Percentiles rank a stretch among this genome's conserved stretches.
Evolutionary conservation across 2,797 vertebrate genomes (phyloP).

Genomic region (Rachycentron canadum): DNA sequence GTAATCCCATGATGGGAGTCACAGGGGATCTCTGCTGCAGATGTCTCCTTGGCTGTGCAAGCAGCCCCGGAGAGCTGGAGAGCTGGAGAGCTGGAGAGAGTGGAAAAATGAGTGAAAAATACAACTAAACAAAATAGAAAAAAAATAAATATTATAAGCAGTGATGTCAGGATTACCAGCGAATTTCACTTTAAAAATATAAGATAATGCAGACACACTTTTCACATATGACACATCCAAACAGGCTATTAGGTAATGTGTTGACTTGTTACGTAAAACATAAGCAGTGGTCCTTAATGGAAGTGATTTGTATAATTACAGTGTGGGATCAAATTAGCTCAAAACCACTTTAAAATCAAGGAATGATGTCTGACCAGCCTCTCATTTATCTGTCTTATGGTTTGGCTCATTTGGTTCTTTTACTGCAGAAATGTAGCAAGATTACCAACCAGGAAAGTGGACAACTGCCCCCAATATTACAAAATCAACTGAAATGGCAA

Average conservation of each 20-base stretch:
- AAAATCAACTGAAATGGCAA: neutral
- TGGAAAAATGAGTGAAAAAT: too few species aligned
- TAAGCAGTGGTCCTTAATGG: neutral
- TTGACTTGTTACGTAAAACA: neutral
- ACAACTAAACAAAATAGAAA: conserved; percentile 21
- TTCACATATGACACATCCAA: too few species aligned
- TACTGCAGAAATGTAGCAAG: too few species aligned
- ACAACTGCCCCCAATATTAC: neutral
- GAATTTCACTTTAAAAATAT: neutral
- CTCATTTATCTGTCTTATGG: too few species aligned
- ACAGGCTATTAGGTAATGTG: neutral
- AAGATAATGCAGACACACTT: neutral
- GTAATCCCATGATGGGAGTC: conserved; percentile 67
- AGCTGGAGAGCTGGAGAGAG: conserved; percentile 28
- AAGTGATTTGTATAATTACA: neutral
- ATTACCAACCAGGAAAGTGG: too few species aligned
- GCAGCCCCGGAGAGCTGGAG: conserved; percentile 24
- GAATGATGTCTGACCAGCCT: neutral
- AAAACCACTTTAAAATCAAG: neutral
- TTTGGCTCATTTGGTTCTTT: neutral
- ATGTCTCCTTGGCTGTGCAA: conserved; percentile 58
- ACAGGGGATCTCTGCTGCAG: conserved; percentile 59
- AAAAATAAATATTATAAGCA: too few species aligned
- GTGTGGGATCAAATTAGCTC: neutral
- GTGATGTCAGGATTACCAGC: neutral